A percentile compares a stretch with the other conserved stretches of the same genome.
Conservation (phyloP, 2,888 invertebrate genomes). For the Zootermopsis nevadensis region DNA sequence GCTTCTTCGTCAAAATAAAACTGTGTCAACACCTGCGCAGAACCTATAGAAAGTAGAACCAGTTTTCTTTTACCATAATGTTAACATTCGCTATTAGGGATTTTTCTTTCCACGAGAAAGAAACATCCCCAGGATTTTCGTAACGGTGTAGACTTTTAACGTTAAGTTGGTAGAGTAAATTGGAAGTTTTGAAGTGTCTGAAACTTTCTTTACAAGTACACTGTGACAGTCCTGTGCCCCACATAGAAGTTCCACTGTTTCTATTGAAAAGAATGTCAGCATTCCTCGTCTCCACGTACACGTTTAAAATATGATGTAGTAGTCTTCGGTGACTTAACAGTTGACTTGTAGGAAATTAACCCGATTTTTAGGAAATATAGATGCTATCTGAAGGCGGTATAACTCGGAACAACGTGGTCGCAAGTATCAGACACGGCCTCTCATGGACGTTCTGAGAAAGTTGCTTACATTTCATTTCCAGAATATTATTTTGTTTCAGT, state of each 20-base stretch:
- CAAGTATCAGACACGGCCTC: no score
- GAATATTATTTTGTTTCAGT: no score
- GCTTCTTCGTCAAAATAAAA: slow-evolving; percentile 15
- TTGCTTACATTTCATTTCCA: no score
- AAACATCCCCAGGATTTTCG: neutral
- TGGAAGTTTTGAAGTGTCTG: neutral
- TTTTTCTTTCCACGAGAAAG: slow-evolving; percentile 1
- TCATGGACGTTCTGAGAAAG: no score
- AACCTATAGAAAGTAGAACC: slow-evolving; percentile 9
- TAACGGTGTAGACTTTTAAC: neutral
- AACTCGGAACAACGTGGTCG: no score
- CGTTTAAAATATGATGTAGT: neutral
- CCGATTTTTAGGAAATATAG: no score
- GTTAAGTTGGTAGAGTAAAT: neutral
- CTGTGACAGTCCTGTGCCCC: neutral
- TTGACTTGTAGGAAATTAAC: no score
- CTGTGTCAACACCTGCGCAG: slow-evolving; percentile 31
- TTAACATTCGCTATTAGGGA: neutral
- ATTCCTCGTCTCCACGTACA: neutral
- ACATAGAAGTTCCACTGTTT: neutral
- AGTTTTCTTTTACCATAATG: neutral
- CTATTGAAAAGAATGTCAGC: neutral
- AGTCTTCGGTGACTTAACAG: no score
- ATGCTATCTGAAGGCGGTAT: no score
- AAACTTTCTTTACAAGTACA: neutral